Percentiles rank a stretch among this genome's conserved stretches.
These are phyloP conservation scores for Leistus spinibarbis DNA, from an alignment of 2,888 invertebrate genomes.

Conservation along the genomic window DNA sequence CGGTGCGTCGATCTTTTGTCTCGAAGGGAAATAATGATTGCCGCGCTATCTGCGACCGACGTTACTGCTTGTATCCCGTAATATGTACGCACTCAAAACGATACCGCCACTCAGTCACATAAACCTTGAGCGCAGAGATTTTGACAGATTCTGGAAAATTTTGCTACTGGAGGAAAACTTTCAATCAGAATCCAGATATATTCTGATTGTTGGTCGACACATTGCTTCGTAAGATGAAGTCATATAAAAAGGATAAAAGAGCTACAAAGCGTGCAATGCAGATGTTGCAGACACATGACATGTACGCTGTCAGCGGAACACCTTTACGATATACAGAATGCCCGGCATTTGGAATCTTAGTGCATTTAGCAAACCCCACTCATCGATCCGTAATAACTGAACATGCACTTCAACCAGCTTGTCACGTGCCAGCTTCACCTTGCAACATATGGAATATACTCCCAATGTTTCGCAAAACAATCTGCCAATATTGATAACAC, in stretches of 20 bases:
- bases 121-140: conserved; percentile 42
- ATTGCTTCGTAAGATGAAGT: not conserved
- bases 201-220: not conserved
- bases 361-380: not conserved
- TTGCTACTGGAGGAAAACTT: not conserved
- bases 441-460: too few species aligned
- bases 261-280: not conserved
- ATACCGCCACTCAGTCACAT: not conserved
- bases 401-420: too few species aligned
- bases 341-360: not conserved
- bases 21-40: conserved; percentile 44
- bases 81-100: not conserved
- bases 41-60: conserved; percentile 23
- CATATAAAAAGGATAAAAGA: not conserved
- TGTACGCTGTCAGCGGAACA: not conserved
- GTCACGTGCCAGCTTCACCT: not conserved
- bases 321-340: not conserved
- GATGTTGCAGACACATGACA: conserved; percentile 5
- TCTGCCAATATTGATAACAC: too few species aligned
- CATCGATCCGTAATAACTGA: not conserved
- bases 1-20: conserved; percentile 46
- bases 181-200: not conserved
- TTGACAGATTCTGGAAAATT: too few species aligned
- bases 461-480: too few species aligned
- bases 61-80: not conserved